phyloP scores from a whole-genome alignment of 2,888 invertebrate species.

The Amiota mariae region DNA sequence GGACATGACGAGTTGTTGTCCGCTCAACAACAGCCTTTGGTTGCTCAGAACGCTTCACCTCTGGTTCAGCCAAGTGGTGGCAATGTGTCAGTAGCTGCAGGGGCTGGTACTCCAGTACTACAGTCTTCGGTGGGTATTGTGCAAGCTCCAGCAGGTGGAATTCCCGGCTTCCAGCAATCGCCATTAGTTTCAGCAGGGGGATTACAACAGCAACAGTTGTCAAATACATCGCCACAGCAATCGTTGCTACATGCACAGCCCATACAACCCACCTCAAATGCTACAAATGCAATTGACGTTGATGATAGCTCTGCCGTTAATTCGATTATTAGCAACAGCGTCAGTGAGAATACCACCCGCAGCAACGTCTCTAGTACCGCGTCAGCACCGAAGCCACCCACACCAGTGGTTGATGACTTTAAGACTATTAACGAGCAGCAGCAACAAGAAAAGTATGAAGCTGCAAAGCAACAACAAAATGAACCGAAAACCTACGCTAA shows the following conservation, averaged over 20 bases:
- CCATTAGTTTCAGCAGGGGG: slow-evolving; percentile 53
- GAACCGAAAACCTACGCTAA: slow-evolving; percentile 93
- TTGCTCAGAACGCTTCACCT: slow-evolving; percentile 70
- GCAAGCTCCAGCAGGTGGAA: slow-evolving; percentile 48
- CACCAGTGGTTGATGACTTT: slow-evolving; percentile 59
- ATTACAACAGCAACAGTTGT: slow-evolving; percentile 37
- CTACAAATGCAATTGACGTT: slow-evolving; percentile 36
- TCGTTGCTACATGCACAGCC: slow-evolving; percentile 44
- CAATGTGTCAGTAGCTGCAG: slow-evolving; percentile 44
- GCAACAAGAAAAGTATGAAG: slow-evolving; percentile 71
- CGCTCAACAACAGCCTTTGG: slow-evolving; percentile 57
- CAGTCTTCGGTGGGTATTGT: slow-evolving; percentile 54
- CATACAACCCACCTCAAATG: slow-evolving; percentile 39
- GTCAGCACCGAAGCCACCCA: slow-evolving; percentile 50
- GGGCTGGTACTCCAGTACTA: slow-evolving; percentile 42
- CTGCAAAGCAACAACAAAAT: slow-evolving; percentile 72
- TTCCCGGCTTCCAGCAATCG: slow-evolving; percentile 61
- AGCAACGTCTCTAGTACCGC: slow-evolving; percentile 47
- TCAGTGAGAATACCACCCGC: slow-evolving; percentile 5
- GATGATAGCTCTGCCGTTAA: slow-evolving; percentile 43
- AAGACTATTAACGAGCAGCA: slow-evolving; percentile 70
- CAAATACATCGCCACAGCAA: slow-evolving; percentile 49
- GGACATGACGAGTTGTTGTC: slow-evolving; percentile 71
- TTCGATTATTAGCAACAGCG: slow-evolving; percentile 14
- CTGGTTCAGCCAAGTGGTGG: slow-evolving; percentile 63